A percentile compares a stretch with the other conserved stretches of the same genome.
These are phyloP conservation scores for Balaeniceps rex DNA, from an alignment of 2,113 vertebrate genomes.

Conservation along the genomic window DNA sequence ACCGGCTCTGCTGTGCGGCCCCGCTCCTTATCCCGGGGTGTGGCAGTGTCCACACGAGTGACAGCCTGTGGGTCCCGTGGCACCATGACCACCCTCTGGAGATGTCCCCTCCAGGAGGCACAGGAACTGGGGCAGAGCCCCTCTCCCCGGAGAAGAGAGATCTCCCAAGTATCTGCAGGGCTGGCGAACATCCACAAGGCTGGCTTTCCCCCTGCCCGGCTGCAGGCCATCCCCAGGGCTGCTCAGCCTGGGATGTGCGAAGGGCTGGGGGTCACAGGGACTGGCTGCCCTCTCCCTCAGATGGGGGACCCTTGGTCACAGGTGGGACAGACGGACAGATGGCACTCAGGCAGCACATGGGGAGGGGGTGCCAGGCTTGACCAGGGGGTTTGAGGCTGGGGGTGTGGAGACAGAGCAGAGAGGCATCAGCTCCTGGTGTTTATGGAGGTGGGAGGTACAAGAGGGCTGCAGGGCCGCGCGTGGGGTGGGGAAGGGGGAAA, in stretches of 20 bases:
- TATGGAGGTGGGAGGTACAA: not conserved
- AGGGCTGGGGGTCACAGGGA: not conserved
- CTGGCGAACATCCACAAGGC: not conserved
- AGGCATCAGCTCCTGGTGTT: not conserved
- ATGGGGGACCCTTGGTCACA: not conserved
- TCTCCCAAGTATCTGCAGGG: not conserved
- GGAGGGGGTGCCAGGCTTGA: fast-evolving
- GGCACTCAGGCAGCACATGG: fast-evolving
- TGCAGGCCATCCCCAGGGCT: not conserved
- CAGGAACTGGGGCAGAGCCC: fast-evolving
- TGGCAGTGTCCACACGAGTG: fast-evolving
- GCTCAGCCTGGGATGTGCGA: not conserved
- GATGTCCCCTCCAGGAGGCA: not conserved
- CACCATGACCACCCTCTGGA: not conserved
- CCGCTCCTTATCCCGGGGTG: fast-evolving
- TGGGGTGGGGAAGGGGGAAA: not conserved
- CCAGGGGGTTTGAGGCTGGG: fast-evolving
- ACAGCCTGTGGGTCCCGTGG: too few species aligned
- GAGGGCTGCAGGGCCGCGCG: fast-evolving
- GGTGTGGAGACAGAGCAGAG: not conserved
- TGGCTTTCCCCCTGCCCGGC: not conserved
- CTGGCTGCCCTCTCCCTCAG: not conserved
- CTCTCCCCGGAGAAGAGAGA: not conserved
- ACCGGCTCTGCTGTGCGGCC: fast-evolving
- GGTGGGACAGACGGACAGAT: not conserved